Conservation (phyloP, 2,797 vertebrate genomes). For the Tokudaia tokunoshimensis region DNA sequence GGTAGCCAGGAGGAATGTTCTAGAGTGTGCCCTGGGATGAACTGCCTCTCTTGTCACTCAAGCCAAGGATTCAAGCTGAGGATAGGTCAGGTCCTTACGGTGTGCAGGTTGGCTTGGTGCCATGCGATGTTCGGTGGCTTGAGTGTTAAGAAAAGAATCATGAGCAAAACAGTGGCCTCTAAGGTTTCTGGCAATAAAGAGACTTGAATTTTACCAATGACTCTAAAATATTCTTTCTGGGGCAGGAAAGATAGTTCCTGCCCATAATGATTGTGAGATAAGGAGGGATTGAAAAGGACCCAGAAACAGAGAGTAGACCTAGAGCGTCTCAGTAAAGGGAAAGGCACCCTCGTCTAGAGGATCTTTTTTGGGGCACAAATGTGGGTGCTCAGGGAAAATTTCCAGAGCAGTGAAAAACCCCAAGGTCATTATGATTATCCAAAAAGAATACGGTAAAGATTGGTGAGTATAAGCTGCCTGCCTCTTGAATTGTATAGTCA, state of each 20-base stretch:
- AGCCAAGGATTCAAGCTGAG: neutral
- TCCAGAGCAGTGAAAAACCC: neutral
- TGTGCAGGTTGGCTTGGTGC: neutral
- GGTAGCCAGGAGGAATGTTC: neutral
- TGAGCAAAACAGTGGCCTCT: neutral
- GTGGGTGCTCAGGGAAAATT: neutral
- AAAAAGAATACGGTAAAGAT: neutral
- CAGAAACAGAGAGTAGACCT: too few relatives aligned
- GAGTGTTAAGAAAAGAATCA: neutral
- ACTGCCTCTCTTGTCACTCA: neutral
- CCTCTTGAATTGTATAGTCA: neutral
- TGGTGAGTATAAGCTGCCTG: neutral
- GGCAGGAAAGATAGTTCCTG: neutral
- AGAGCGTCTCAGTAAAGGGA: neutral
- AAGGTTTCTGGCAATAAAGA: neutral
- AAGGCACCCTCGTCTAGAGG: too few relatives aligned
- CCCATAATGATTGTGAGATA: neutral
- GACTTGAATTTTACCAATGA: neutral
- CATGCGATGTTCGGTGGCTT: fast-evolving
- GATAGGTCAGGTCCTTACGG: neutral
- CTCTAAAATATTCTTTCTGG: neutral
- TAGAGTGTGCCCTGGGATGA: neutral
- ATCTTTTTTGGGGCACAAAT: neutral
- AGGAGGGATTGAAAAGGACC: neutral
- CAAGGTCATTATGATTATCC: neutral